Evolutionary conservation across 1,140 invertebrate species (phyloP).

Genomic region (Sinella curviseta): DNA sequence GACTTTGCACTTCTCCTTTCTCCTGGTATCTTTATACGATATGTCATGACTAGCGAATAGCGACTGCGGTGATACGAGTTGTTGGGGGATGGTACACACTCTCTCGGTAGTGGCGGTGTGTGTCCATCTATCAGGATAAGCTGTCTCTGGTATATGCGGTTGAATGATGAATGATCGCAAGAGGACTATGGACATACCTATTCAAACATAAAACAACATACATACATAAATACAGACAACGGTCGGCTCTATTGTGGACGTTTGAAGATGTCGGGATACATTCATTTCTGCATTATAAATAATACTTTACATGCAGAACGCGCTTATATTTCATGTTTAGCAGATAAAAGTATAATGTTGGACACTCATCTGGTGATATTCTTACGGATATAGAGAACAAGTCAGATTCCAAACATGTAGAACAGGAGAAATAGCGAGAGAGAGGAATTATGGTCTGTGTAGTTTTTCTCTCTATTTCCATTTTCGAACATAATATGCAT

Average conservation of each 20-base stretch:
- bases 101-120: neutral
- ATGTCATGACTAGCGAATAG: too few relatives aligned
- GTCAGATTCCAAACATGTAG: neutral
- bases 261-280: too few relatives aligned
- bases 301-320: too few relatives aligned
- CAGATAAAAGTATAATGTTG: too few relatives aligned
- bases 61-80: too few relatives aligned
- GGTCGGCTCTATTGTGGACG: too few relatives aligned
- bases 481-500: neutral
- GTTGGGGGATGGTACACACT: too few relatives aligned
- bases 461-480: neutral
- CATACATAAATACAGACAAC: too few relatives aligned
- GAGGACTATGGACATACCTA: neutral
- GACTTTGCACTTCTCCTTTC: too few relatives aligned
- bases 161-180: conserved; percentile 20
- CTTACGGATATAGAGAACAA: neutral
- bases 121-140: conserved; percentile 21
- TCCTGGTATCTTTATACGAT: too few relatives aligned
- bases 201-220: neutral
- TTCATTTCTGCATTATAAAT: too few relatives aligned
- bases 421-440: neutral
- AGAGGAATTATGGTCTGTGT: neutral
- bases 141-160: conserved; percentile 9
- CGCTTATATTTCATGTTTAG: too few relatives aligned
- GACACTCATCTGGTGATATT: neutral